These are phyloP conservation scores for Melinaea marsaeus DNA, from an alignment of 2,888 invertebrate species.

Conservation along the genomic window DNA sequence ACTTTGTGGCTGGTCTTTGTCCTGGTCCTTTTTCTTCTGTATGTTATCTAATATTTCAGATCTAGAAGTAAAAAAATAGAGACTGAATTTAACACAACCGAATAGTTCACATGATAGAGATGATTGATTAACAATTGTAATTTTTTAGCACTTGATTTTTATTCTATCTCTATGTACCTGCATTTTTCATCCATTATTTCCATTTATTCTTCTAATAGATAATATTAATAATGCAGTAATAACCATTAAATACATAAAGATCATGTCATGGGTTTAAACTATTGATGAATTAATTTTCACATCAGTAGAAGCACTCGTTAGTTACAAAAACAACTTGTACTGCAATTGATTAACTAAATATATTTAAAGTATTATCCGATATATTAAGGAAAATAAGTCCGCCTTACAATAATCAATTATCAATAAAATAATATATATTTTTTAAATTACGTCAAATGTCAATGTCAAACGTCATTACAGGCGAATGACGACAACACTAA, in stretches of 20 bases:
- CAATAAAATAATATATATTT: slow-evolving; percentile 2
- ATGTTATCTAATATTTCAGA: slow-evolving; percentile 80
- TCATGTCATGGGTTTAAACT: slow-evolving; percentile 11
- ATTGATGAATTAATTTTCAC: slow-evolving; percentile 8
- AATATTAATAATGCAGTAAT: background rate
- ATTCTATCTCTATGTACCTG: slow-evolving; percentile 28
- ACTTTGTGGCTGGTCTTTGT: slow-evolving; percentile 57
- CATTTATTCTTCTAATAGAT: slow-evolving; percentile 8
- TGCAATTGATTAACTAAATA: background rate
- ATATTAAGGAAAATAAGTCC: too few species aligned
- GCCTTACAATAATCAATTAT: too few species aligned
- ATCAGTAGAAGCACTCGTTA: slow-evolving; percentile 9
- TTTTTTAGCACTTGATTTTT: slow-evolving; percentile 22
- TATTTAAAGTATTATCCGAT: background rate
- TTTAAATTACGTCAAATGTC: slow-evolving; percentile 17
- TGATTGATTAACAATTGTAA: slow-evolving; percentile 25
- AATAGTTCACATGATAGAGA: slow-evolving; percentile 14
- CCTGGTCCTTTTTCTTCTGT: slow-evolving; percentile 74
- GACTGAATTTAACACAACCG: slow-evolving; percentile 14
- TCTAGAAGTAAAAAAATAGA: slow-evolving; percentile 59
- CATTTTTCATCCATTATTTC: slow-evolving; percentile 31
- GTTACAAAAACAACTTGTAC: slow-evolving; percentile 5
- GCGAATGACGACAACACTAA: slow-evolving; percentile 5
- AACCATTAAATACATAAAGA: slow-evolving; percentile 9
- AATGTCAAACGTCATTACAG: slow-evolving; percentile 19